A percentile compares a stretch with the other conserved stretches of the same genome.
Conservation (phyloP, 1,140 invertebrate genomes). For the Fopius arisanus region DNA sequence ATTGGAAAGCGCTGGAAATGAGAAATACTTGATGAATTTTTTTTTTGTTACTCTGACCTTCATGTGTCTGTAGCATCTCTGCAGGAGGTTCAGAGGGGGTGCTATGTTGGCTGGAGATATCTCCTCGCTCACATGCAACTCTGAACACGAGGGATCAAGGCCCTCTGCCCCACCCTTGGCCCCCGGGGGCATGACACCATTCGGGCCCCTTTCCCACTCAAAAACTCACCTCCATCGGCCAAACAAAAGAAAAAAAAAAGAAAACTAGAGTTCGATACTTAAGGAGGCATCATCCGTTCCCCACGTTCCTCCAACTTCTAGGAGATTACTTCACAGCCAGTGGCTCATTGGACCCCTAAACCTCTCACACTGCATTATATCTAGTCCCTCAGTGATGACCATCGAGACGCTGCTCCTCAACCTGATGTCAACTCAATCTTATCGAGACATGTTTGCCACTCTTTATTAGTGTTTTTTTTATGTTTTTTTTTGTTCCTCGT, state of each 20-base stretch:
- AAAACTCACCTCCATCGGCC: neutral
- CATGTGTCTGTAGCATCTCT: constrained; percentile 62
- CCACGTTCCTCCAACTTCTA: neutral
- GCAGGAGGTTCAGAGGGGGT: constrained; percentile 51
- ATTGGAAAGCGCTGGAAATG: too few species aligned
- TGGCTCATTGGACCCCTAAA: neutral
- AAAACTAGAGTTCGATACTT: neutral
- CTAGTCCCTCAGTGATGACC: too few species aligned
- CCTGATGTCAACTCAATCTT: too few species aligned
- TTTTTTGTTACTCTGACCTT: constrained; percentile 53
- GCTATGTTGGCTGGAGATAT: constrained; percentile 47
- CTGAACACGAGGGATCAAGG: constrained; percentile 59
- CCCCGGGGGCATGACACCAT: constrained; percentile 60
- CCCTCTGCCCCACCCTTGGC: constrained; percentile 56
- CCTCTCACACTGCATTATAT: too few species aligned
- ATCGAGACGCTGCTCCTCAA: too few species aligned
- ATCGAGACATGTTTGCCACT: too few species aligned
- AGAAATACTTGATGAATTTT: too few species aligned
- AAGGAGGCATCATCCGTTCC: constrained; percentile 9
- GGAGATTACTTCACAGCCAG: neutral
- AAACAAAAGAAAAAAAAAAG: constrained; percentile 4
- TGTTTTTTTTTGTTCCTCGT: too few species aligned
- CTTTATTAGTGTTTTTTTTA: too few species aligned
- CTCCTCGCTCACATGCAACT: constrained; percentile 53
- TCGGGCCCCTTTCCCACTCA: constrained; percentile 4